Conservation (phyloP, 2,113 vertebrate species). For the Barbus barbus region DNA sequence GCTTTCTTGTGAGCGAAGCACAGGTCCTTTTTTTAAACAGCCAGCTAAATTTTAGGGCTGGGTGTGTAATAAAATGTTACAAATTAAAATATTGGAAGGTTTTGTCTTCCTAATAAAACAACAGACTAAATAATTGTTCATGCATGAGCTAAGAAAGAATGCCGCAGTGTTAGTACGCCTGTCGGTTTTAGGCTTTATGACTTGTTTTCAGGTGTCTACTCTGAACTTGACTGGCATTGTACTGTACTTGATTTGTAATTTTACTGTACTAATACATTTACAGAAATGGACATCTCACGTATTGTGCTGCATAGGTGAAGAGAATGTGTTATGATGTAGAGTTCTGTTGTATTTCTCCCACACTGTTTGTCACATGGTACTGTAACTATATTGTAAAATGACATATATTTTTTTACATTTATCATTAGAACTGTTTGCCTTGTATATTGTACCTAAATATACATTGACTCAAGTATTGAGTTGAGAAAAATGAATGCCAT, state of each 20-base stretch:
- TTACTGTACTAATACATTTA: slow-evolving; percentile 58
- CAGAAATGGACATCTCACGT: slow-evolving; percentile 51
- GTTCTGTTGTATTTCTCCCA: slow-evolving; percentile 65
- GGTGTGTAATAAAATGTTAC: slow-evolving; percentile 28
- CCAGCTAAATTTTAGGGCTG: slow-evolving; percentile 23
- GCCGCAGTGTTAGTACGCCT: slow-evolving; percentile 57
- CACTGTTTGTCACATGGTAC: slow-evolving; percentile 71
- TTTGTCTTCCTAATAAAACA: slow-evolving; percentile 68
- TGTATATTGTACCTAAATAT: slow-evolving; percentile 73
- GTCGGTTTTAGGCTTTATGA: slow-evolving; percentile 60
- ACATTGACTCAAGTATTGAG: slow-evolving; percentile 63
- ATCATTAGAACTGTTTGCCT: slow-evolving; percentile 75
- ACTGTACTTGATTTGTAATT: slow-evolving; percentile 61
- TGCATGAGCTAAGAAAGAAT: slow-evolving; percentile 68
- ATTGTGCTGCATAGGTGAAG: slow-evolving; percentile 60
- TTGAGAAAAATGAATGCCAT: slow-evolving; percentile 67
- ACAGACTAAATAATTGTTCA: slow-evolving; percentile 54
- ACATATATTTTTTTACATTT: slow-evolving; percentile 81
- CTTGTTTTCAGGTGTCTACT: slow-evolving; percentile 62
- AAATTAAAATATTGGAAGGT: slow-evolving; percentile 45
- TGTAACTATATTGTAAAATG: slow-evolving; percentile 78
- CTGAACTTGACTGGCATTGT: slow-evolving; percentile 47
- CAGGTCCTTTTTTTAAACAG: slow-evolving; percentile 39
- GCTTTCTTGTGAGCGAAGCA: slow-evolving; percentile 41
- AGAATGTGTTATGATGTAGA: slow-evolving; percentile 67